Percentiles rank a stretch among this genome's conserved stretches.
Conservation (phyloP, 2,888 invertebrate genomes). For the Nephrotoma guestfalica region DNA sequence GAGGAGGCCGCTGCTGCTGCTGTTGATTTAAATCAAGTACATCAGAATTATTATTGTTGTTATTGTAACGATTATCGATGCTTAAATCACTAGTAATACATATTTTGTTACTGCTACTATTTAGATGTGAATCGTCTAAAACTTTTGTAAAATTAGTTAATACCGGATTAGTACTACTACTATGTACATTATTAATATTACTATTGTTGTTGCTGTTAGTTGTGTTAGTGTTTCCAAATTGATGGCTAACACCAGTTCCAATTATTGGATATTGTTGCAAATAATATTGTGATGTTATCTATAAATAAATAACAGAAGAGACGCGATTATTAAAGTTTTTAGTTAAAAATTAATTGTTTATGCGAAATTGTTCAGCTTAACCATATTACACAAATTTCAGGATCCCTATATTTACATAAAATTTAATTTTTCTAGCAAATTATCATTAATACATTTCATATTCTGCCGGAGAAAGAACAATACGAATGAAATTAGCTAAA, state of each 20-base stretch:
- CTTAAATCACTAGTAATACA: not conserved
- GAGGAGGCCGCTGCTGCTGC: not conserved
- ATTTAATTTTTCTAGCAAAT: too few relatives aligned
- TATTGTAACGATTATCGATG: not conserved
- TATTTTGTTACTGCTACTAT: not conserved
- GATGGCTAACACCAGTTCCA: conserved; percentile 27
- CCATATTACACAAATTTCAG: too few relatives aligned
- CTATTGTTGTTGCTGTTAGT: conserved; percentile 22
- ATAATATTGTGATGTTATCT: not conserved
- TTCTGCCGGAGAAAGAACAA: too few relatives aligned
- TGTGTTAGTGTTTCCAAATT: conserved; percentile 20
- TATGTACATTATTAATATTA: conserved; percentile 13
- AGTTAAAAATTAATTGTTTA: too few relatives aligned
- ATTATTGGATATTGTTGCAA: conserved; percentile 30
- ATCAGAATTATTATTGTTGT: not conserved
- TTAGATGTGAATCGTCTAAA: not conserved
- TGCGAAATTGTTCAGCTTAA: too few relatives aligned
- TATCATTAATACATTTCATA: too few relatives aligned
- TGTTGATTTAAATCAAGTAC: not conserved
- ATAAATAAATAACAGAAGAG: not conserved
- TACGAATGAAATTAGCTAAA: too few relatives aligned
- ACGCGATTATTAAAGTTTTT: not conserved
- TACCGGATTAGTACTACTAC: not conserved
- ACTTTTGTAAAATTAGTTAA: not conserved
- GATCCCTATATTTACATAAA: too few relatives aligned